Evolutionary conservation across 2,113 vertebrate genomes (phyloP), one percentile per base, ranked within the genome.

Genomic region (Carassius auratus): DNA sequence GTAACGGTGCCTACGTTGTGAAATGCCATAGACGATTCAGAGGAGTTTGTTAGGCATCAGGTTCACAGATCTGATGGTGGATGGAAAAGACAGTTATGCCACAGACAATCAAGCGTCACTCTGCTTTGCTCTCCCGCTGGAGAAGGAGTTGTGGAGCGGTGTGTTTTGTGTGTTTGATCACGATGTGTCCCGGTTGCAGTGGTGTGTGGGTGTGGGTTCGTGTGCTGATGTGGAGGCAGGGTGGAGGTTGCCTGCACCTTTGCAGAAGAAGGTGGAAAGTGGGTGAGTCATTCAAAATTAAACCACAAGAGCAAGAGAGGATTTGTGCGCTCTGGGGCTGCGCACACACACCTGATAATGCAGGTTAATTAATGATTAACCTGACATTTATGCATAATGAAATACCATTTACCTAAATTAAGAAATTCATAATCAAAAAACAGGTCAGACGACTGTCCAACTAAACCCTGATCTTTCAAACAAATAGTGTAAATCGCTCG

Each of bases 251-350:
- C 64, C 73, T 84, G 57, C 71, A 85, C 69, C 73, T 59, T 85
- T 87, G 87, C 87, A 76, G 74, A 82, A 76, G 86, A 80, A 85
- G 82, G 71, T 52, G 84, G 76, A 76, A 71, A 87, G 50, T 74
- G 68, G 64, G 83, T 87, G 86, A 87, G 59, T 87, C 86, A 87
- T 80, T 33, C 69, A 68, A 84, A 80, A 74, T 64, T 66, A 75
- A 74, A 81, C 85, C 83, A 64, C 83, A 68, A 17, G 8, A 52
- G 83, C 50, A 79, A 80, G 61, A 69, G 81, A 5, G 9, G 36
- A 62, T 17, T 9, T 61, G 33, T 15, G 59, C 55, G 13, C 55
- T 61, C 55, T 8, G 76, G 76, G 76, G 33, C 76, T 61, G 55
- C 6, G 61, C 76, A 74, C 55, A 73, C 75, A 71, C 26, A 81